Conservation (phyloP, 1,140 invertebrate species). For the Trichonephila clavata region DNA sequence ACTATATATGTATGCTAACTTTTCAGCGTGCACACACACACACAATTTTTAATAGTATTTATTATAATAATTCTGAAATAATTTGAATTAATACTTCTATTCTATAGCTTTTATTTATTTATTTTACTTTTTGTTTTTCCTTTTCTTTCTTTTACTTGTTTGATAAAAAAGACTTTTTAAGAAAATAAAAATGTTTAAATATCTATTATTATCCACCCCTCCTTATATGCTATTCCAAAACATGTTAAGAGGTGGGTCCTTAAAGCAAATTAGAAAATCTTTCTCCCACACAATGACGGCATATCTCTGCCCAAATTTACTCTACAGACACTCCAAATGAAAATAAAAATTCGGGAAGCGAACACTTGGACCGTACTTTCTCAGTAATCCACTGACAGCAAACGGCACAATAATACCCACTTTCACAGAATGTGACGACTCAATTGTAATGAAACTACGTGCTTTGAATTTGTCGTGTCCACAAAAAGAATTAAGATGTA, state of each 20-base stretch:
- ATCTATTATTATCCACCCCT: too few relatives aligned
- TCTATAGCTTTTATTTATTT: too few relatives aligned
- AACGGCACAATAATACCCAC: slow-evolving; percentile 1
- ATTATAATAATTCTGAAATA: too few relatives aligned
- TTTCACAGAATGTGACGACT: slow-evolving; percentile 34
- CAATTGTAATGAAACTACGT: slow-evolving; percentile 50
- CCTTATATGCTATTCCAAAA: too few relatives aligned
- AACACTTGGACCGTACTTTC: background rate
- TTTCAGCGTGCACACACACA: too few relatives aligned
- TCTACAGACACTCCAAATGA: background rate
- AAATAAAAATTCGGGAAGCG: slow-evolving; percentile 29
- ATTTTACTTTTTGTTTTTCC: too few relatives aligned
- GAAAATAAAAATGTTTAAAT: too few relatives aligned
- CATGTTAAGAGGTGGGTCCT: background rate
- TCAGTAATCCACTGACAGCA: background rate
- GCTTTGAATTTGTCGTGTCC: background rate
- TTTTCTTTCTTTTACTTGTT: too few relatives aligned
- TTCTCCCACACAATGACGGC: background rate
- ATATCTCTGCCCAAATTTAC: background rate
- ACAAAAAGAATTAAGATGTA: slow-evolving; percentile 45
- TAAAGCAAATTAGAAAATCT: slow-evolving; percentile 23
- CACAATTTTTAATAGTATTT: too few relatives aligned
- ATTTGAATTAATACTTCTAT: too few relatives aligned
- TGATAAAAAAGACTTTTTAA: too few relatives aligned
- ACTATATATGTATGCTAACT: too few relatives aligned